Percentiles rank a stretch among this genome's conserved stretches.
Conservation (phyloP, 2,888 invertebrate genomes). For the Lasioglossum marginatum region DNA sequence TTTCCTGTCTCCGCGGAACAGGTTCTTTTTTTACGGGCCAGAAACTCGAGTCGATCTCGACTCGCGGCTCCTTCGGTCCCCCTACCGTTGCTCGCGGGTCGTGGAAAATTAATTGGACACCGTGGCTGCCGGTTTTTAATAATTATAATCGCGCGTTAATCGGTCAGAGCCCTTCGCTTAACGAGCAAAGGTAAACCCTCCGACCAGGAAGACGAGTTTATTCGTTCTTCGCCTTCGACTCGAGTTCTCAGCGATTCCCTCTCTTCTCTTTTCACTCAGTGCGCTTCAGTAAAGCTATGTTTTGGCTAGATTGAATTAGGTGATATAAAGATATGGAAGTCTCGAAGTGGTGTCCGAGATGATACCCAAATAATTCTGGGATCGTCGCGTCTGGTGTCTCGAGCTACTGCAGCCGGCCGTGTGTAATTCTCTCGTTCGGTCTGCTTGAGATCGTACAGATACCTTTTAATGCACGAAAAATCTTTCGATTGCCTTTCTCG, state of each 20-base stretch:
- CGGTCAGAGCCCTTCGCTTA: background rate
- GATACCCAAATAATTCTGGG: too few species aligned
- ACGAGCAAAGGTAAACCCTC: background rate
- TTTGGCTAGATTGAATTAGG: too few species aligned
- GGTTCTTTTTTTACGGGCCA: constrained; percentile 55
- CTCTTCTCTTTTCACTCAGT: background rate
- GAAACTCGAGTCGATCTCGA: constrained; percentile 38
- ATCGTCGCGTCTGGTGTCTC: too few species aligned
- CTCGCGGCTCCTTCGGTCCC: background rate
- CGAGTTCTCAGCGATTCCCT: background rate
- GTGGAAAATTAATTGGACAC: constrained; percentile 33
- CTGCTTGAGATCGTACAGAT: too few species aligned
- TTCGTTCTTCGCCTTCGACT: background rate
- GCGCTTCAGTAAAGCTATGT: too few species aligned
- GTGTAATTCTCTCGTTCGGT: too few species aligned
- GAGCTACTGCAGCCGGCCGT: too few species aligned
- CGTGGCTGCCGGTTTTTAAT: background rate
- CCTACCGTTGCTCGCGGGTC: background rate
- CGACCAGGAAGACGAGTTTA: background rate
- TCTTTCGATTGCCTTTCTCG: background rate
- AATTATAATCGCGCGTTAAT: background rate
- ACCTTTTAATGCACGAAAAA: background rate
- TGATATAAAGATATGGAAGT: too few species aligned
- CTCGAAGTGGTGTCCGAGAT: too few species aligned
- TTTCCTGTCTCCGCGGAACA: constrained; percentile 59